Evolutionary conservation across 2,113 vertebrate species (phyloP), one percentile per base, ranked within the genome.

Genomic region (Catharus bicknelli): DNA sequence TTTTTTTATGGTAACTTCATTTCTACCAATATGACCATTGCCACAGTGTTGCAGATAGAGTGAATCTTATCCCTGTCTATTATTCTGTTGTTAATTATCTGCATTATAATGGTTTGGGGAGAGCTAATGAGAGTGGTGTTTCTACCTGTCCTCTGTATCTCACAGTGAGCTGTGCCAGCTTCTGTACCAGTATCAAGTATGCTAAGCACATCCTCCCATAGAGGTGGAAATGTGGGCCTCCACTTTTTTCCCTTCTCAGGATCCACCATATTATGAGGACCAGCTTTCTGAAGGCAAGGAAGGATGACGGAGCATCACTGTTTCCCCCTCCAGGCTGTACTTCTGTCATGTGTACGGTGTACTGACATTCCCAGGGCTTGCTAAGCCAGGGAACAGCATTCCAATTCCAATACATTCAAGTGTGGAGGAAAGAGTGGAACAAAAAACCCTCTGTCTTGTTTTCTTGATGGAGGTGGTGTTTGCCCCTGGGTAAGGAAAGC

Each of bases 241-340:
- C 10, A 9, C 14, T n/a, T 83, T 58, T 25, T 17, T 10, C 2
- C 5, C 5, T 55, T 16, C 7, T 45, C 27, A 22, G 4, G 2
- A 5, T 3, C 50, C 15, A 51, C 14, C 3, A 1, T 21, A 11
- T 22, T 55, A 21, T 26, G 53, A 6, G 10, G 6, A 81, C 21
- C 16, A 81, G 10, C 26, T 9, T 61, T 53, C 50, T 62, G 57
- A 82, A 66, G 19, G 6, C 7, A 30, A 32, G 3, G 9, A 8
- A 23, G 32, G 32, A 63, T 47, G 38, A 30, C 64, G 13, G 15
- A 83, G 7, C 43, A 19, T 0, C 1, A 53, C 2, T 1, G 0
- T 22, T 70, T 90, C 2, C 2, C 7, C 59, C 11, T 55, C 21
- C 45, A 47, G 21, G 0, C 4, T 55, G 29, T 34, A 1, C 4